A percentile compares a stretch with the other conserved stretches of the same genome.
These are phyloP conservation scores for Biston betularia DNA, from an alignment of 2,888 invertebrate species.

Conservation along the genomic window DNA sequence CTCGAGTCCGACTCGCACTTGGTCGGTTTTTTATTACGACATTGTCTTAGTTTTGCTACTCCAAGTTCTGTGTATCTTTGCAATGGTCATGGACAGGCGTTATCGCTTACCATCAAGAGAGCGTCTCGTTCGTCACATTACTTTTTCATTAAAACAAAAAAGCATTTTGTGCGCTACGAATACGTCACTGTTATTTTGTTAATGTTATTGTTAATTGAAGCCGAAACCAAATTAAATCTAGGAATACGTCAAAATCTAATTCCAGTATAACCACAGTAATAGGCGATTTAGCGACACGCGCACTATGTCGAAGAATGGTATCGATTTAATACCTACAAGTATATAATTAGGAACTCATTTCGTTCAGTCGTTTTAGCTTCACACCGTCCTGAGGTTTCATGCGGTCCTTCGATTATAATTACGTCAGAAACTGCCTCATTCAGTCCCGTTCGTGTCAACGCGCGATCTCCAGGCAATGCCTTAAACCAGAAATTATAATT, in stretches of 20 bases:
- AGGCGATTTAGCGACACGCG: neutral
- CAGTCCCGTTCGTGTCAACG: constrained; percentile 31
- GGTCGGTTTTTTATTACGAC: too few species aligned
- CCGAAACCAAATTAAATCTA: too few species aligned
- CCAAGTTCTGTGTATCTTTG: too few species aligned
- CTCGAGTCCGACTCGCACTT: too few species aligned
- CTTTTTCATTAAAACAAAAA: too few species aligned
- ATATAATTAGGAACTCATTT: neutral
- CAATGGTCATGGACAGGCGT: too few species aligned
- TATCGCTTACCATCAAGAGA: too few species aligned
- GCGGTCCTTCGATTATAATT: constrained; percentile 20
- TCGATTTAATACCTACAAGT: neutral
- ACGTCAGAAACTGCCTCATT: constrained; percentile 35
- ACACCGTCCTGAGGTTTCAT: neutral
- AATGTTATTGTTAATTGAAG: too few species aligned
- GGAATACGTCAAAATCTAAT: neutral
- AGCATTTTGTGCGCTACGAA: too few species aligned
- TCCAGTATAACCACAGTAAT: neutral
- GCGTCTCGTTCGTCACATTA: too few species aligned
- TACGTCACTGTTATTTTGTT: too few species aligned
- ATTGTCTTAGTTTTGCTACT: too few species aligned
- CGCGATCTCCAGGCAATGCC: constrained; percentile 41
- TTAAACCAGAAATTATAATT: constrained; percentile 55
- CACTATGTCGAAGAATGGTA: neutral
- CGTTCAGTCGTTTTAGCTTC: neutral